A percentile compares a stretch with the other conserved stretches of the same genome.
Conservation (phyloP, 2,888 invertebrate species). For the Hydrotaea cyrtoneurina region DNA sequence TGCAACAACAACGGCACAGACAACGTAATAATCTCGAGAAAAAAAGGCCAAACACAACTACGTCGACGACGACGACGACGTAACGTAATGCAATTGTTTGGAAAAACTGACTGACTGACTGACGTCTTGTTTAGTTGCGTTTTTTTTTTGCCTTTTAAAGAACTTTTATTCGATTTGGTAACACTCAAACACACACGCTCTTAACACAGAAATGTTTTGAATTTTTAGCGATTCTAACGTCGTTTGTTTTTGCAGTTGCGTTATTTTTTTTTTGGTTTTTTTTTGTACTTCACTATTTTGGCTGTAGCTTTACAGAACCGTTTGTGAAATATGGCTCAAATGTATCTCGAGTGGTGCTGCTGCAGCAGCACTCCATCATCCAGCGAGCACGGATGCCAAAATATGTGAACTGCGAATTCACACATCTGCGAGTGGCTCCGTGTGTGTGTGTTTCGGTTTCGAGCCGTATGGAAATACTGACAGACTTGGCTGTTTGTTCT, state of each 20-base stretch:
- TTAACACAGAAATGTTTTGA: conserved; percentile 34
- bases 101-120: neutral
- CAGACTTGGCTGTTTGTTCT: conserved; percentile 21
- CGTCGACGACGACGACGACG: neutral
- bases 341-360: conserved; percentile 30
- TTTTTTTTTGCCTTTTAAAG: conserved; percentile 26
- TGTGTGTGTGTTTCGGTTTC: neutral
- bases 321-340: conserved; percentile 22
- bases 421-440: conserved; percentile 41
- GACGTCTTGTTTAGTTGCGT: neutral
- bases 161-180: conserved; percentile 22
- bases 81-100: conserved; percentile 22
- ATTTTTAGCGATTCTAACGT: conserved; percentile 13
- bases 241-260: neutral
- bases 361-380: conserved; percentile 29
- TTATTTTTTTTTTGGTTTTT: too few relatives aligned
- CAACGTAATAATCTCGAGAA: neutral
- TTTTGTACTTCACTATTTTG: neutral
- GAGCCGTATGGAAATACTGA: conserved; percentile 34
- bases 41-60: neutral
- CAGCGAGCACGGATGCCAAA: conserved; percentile 53
- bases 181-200: neutral
- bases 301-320: neutral
- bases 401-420: conserved; percentile 51
- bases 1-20: conserved; percentile 6